phyloP scores from a whole-genome alignment of 2,113 vertebrate species.

The Ceuthmochares aereus region DNA sequence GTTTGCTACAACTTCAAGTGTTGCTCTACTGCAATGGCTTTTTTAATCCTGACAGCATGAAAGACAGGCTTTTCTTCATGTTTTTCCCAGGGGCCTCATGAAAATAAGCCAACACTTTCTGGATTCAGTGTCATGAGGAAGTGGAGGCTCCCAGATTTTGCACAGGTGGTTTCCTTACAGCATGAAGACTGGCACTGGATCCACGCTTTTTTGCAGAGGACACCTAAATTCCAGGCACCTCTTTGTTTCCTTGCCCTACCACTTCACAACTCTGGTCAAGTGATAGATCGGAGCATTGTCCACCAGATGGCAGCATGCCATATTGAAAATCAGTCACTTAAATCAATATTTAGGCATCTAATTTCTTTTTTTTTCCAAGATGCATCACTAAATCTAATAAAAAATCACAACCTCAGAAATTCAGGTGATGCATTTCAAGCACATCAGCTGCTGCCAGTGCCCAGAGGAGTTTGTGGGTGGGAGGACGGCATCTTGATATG shows the following conservation, averaged over 20 bases:
- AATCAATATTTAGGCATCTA: conserved; percentile 48
- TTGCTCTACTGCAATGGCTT: not conserved
- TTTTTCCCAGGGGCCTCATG: not conserved
- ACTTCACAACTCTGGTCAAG: not conserved
- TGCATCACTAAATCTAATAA: not conserved
- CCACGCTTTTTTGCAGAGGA: rapidly evolving
- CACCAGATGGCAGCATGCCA: conserved; percentile 74
- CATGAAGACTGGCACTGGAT: not conserved
- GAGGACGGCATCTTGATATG: rapidly evolving
- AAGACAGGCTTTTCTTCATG: not conserved
- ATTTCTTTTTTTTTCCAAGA: not conserved
- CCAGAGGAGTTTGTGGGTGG: not conserved
- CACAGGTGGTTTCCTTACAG: not conserved
- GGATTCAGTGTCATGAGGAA: not conserved
- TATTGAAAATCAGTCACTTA: conserved; percentile 60
- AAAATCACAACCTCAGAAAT: not conserved
- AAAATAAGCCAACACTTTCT: not conserved
- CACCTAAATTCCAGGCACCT: not conserved
- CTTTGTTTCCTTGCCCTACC: not conserved
- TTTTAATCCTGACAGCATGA: not conserved
- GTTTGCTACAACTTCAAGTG: not conserved
- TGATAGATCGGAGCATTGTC: not conserved
- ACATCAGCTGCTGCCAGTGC: not conserved
- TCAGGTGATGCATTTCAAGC: not conserved
- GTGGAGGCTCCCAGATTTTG: not conserved